Evolutionary conservation across 2,888 invertebrate genomes (phyloP), one percentile per base, ranked within the genome.

Genomic region (Dioctria linearis): DNA sequence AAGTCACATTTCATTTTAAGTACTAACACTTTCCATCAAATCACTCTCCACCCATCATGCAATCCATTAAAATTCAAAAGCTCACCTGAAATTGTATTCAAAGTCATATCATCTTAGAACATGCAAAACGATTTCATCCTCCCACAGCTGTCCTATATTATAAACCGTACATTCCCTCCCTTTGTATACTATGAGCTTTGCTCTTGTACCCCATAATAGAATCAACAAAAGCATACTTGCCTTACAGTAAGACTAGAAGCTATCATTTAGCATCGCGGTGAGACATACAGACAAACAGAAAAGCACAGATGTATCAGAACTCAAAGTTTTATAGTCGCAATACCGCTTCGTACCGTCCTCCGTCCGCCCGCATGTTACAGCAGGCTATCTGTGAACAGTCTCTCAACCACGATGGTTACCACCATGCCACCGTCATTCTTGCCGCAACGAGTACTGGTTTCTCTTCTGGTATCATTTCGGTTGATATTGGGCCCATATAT

Each of bases 401-500:
- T 59, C 61, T 4, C 75, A 75, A 75, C 75, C 75, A 75, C 75
- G 75, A 75, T 25, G 75, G 75, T 75, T 75, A 75, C 75, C 75
- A 75, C 75, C 61, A 59, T 75, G 59, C 75, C 43, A 59, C 75
- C 75, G 75, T 75, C 75, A 75, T 75, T 42, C 46, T 61, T 75
- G 75, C 75, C 75, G 75, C 75, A 75, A 75, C 75, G 75, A 75
- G 43, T 65, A 78, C 63, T 69, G 79, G 61, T 79, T 79, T 79
- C 71, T 71, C 69, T 59, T 79, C 69, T 78, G 79, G 71, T 79
- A 79, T 79, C 79, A 59, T 69, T 79, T 79, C 57, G 79, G 59
- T 59, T 79, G 69, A 79, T 79, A 79, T 79, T 79, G 79, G 46
- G 57, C 79, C 80, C 82, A 79, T 82, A 80, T 82, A 80, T 82